Conservation (phyloP, 1,140 invertebrate genomes). For the Druon quercuslanigerum region DNA sequence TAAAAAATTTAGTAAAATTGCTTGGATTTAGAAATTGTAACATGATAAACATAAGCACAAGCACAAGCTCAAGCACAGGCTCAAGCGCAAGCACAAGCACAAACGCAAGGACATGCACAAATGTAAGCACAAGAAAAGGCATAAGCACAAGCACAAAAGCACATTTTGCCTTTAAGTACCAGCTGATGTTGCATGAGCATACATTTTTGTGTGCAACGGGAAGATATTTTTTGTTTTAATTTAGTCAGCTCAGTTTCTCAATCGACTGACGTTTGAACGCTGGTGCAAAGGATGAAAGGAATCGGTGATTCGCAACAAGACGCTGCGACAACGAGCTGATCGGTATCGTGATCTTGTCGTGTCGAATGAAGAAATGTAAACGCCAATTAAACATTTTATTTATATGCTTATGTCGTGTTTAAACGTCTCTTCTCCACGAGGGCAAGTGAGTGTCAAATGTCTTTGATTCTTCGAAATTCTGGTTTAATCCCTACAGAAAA, state of each 20-base stretch:
- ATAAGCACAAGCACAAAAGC: too few relatives aligned
- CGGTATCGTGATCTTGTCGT: slow-evolving; percentile 68
- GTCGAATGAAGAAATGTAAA: slow-evolving; percentile 70
- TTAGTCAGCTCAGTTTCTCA: slow-evolving; percentile 30
- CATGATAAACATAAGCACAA: too few relatives aligned
- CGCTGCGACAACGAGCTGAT: slow-evolving; percentile 51
- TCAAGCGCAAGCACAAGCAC: too few relatives aligned
- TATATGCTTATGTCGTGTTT: slow-evolving; percentile 70
- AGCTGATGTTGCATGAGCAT: too few relatives aligned
- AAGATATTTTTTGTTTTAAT: slow-evolving; percentile 37
- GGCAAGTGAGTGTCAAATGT: neutral
- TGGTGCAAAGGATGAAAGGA: slow-evolving; percentile 33
- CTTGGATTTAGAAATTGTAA: too few relatives aligned
- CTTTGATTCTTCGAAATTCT: neutral
- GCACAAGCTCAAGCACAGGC: too few relatives aligned
- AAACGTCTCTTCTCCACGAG: slow-evolving; percentile 44
- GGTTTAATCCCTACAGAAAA: neutral
- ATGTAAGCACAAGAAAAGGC: too few relatives aligned
- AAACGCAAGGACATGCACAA: too few relatives aligned
- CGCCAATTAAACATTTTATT: slow-evolving; percentile 73
- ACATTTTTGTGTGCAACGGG: too few relatives aligned
- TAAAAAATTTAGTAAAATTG: too few relatives aligned
- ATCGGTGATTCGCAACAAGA: slow-evolving; percentile 20
- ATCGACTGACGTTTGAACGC: slow-evolving; percentile 40
- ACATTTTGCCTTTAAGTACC: too few relatives aligned